Evolutionary conservation across 2,888 invertebrate genomes (phyloP).

Genomic region (Dorcus hopei): DNA sequence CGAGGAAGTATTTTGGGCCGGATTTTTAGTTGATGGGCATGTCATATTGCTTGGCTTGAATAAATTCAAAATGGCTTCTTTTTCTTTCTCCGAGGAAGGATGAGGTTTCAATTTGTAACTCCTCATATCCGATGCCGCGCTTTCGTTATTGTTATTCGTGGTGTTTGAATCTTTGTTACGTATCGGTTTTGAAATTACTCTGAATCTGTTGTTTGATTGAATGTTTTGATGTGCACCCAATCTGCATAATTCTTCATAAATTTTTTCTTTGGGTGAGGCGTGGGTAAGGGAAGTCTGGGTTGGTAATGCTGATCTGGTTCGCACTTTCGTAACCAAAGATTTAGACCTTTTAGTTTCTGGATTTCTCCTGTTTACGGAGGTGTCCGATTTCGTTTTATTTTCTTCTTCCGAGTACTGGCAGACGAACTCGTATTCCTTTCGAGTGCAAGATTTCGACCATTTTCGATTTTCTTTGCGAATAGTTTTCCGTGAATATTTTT

Average conservation of each 20-base stretch:
- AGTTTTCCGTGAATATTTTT: background rate
- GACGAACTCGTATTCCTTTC: background rate
- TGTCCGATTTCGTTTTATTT: slow-evolving; percentile 1
- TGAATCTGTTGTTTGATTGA: slow-evolving; percentile 5
- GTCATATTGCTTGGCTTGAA: background rate
- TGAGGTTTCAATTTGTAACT: slow-evolving; percentile 3
- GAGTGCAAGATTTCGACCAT: slow-evolving; percentile 12
- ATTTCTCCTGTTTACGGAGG: background rate
- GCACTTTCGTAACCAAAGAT: background rate
- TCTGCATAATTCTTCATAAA: slow-evolving; percentile 10
- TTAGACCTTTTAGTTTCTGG: slow-evolving; percentile 11
- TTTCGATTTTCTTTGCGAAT: slow-evolving; percentile 5
- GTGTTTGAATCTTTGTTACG: background rate
- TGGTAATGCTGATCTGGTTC: background rate
- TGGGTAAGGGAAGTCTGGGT: background rate
- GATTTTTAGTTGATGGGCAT: background rate
- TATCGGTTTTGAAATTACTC: slow-evolving; percentile 3
- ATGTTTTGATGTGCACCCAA: slow-evolving; percentile 8
- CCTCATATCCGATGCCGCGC: background rate
- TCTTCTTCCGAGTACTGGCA: background rate
- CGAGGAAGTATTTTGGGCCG: background rate
- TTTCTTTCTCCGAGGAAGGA: slow-evolving; percentile 5
- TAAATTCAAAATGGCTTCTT: slow-evolving; percentile 15
- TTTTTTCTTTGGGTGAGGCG: background rate
- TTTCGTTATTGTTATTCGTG: slow-evolving; percentile 1